Percentiles rank a stretch among this genome's conserved stretches.
phyloP scores from a whole-genome alignment of 2,888 invertebrate genomes.

The Aphidius colemani region DNA sequence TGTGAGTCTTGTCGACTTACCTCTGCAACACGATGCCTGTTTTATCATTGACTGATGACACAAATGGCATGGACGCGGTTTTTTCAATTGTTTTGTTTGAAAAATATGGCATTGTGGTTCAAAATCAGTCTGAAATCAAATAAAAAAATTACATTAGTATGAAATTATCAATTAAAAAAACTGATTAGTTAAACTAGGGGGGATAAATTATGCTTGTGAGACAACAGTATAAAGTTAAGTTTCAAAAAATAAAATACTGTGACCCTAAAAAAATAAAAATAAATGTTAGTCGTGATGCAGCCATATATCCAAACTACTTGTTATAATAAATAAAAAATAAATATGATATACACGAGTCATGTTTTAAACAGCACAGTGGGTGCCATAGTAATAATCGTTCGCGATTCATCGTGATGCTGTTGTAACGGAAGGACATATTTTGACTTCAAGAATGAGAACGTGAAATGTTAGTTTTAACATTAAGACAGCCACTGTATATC shows the following conservation, averaged over 20 bases:
- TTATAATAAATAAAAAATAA: too few species aligned
- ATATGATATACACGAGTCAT: too few species aligned
- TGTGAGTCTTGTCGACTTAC: conserved; percentile 60
- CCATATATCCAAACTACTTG: too few species aligned
- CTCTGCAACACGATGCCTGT: conserved; percentile 78
- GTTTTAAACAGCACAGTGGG: too few species aligned
- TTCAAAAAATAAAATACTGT: too few species aligned
- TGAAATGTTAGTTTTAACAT: not conserved
- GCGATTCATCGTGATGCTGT: not conserved
- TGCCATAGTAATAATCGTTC: conserved; percentile 13
- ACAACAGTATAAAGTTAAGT: too few species aligned
- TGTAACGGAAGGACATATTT: not conserved
- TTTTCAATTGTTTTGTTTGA: conserved; percentile 75
- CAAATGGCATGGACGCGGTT: conserved; percentile 77
- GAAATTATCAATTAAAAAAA: not conserved
- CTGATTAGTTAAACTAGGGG: too few species aligned
- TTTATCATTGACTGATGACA: conserved; percentile 78
- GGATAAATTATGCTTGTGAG: too few species aligned
- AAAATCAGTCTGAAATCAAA: conserved; percentile 70
- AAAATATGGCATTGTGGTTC: conserved; percentile 74
- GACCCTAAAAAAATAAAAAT: too few species aligned
- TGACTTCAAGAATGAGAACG: conserved; percentile 9
- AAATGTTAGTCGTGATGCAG: too few species aligned
- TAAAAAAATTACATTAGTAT: conserved; percentile 30
- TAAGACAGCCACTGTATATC: conserved; percentile 9